These are phyloP conservation scores for Trachops cirrhosus DNA, from an alignment of 2,797 vertebrate genomes.

Conservation along the genomic window DNA sequence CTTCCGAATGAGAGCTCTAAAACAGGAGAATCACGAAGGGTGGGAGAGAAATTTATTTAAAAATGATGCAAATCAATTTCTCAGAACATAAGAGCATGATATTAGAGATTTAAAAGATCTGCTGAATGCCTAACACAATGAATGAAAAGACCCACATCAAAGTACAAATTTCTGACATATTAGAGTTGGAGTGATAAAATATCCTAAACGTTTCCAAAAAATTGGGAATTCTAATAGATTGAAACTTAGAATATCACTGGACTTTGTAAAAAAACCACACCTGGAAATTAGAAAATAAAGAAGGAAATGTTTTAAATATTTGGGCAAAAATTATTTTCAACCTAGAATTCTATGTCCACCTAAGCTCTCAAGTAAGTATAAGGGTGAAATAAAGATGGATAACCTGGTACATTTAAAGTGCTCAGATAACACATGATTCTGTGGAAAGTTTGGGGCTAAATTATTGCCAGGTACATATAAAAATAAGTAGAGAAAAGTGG, in stretches of 20 bases:
- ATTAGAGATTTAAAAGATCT: not conserved
- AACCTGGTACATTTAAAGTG: not conserved
- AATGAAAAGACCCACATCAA: not conserved
- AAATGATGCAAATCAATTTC: not conserved
- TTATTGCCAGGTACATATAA: too few species aligned
- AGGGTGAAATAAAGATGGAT: not conserved
- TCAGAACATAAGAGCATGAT: not conserved
- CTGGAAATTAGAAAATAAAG: not conserved
- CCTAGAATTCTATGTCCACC: not conserved
- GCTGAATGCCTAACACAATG: not conserved
- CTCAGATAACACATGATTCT: too few species aligned
- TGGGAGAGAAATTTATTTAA: not conserved
- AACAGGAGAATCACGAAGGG: not conserved
- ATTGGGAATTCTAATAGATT: not conserved
- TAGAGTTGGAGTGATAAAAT: not conserved
- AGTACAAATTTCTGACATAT: not conserved
- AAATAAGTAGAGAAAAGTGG: too few species aligned
- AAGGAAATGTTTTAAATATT: not conserved
- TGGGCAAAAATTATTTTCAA: not conserved
- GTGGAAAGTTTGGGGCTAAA: too few species aligned
- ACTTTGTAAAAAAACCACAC: not conserved
- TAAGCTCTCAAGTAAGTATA: not conserved
- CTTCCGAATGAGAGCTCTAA: not conserved
- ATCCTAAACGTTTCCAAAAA: not conserved
- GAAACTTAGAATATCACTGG: not conserved